phyloP scores from a whole-genome alignment of 2,113 vertebrate species.

The Paraplagusia blochii region DNA sequence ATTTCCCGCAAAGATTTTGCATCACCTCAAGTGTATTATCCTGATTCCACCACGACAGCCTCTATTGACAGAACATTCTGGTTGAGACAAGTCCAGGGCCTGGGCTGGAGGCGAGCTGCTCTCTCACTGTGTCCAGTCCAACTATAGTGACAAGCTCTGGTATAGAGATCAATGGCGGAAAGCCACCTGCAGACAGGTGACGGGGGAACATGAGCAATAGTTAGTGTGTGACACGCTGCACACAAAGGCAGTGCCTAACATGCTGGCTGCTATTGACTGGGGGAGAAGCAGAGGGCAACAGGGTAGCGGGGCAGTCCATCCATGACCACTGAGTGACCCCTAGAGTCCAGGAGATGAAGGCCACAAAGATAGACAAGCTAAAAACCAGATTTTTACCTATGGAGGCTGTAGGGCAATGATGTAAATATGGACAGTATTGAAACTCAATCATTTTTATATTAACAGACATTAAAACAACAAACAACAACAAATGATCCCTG shows the following conservation, averaged over 20 bases:
- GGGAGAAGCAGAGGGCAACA: conserved; percentile 19
- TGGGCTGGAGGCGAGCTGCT: conserved; percentile 30
- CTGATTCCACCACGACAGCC: not conserved
- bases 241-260: conserved; percentile 48
- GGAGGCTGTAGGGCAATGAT: no score
- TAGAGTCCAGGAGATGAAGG: conserved; percentile 21
- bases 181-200: conserved; percentile 69
- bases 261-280: conserved; percentile 67
- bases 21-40: conserved; percentile 15
- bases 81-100: conserved; percentile 25
- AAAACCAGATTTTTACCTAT: not conserved
- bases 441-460: no score
- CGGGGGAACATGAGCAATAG: conserved; percentile 66
- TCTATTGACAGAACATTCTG: conserved; percentile 49
- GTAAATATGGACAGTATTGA: no score
- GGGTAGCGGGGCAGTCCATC: conserved; percentile 39
- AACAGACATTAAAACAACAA: no score
- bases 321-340: conserved; percentile 13
- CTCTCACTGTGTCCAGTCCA: conserved; percentile 32
- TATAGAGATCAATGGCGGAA: conserved; percentile 63
- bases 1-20: no score
- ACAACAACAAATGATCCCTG: no score
- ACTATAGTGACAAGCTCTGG: conserved; percentile 43
- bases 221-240: conserved; percentile 61
- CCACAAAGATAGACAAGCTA: not conserved